Evolutionary conservation across 1,140 invertebrate species (phyloP).

Genomic region (Paraescarpia echinospica): DNA sequence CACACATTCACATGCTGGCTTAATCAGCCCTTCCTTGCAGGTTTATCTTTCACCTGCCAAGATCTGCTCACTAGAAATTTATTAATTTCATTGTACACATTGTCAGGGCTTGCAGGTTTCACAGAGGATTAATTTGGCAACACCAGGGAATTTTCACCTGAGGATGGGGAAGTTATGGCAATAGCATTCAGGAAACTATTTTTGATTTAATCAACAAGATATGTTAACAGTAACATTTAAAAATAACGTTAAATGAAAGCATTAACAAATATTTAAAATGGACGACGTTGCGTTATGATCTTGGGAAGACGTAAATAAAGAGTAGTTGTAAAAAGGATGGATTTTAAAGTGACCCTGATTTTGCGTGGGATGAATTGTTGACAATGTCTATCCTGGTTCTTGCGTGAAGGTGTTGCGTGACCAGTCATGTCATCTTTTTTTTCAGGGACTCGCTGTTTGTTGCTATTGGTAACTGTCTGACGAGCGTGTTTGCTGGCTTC

Average conservation of each 20-base stretch:
- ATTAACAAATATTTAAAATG: neutral
- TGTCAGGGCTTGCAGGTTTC: neutral
- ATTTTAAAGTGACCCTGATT: neutral
- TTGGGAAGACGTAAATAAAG: neutral
- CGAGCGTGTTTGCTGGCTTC: constrained; percentile 43
- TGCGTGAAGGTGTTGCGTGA: neutral
- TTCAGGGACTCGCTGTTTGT: constrained; percentile 43
- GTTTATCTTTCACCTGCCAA: neutral
- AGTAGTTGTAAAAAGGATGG: neutral
- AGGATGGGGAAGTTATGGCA: neutral
- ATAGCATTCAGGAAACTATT: neutral
- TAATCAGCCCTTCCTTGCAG: neutral
- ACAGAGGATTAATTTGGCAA: neutral
- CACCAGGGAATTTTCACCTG: neutral
- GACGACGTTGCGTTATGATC: neutral
- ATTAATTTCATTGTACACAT: neutral
- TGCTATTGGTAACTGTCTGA: constrained; percentile 35
- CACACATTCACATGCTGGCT: neutral
- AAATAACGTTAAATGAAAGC: neutral
- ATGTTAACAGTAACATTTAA: neutral
- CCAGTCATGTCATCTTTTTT: constrained; percentile 7
- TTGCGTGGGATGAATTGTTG: neutral
- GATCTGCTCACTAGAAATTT: neutral
- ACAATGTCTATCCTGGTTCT: neutral
- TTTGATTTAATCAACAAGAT: neutral